Base-by-base conservation (phyloP, 2,113 vertebrate species). In the Lophius piscatorius region DNA sequence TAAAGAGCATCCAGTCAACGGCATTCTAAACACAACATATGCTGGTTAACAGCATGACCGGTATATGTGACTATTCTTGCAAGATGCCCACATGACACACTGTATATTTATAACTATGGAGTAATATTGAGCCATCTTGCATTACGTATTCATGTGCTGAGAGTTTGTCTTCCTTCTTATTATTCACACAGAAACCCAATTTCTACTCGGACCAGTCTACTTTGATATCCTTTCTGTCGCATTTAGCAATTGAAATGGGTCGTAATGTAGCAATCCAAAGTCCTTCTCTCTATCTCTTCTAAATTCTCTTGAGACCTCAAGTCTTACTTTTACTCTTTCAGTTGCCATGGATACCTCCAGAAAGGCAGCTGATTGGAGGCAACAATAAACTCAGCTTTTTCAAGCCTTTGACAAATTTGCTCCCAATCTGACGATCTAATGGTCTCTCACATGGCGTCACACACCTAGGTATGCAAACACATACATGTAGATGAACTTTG, bases 261-360 rank as follows among this genome's bases (percentile, higher is more conserved):
- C 44, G 62, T 82, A 50, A 81, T 81, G 68, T 76, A 60, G 70
- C 42, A 81, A 76, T 61, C 74, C 55, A 83, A 76, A 83, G 76
- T 83, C 50, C 63, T 76, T 76, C 48, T 81, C 58, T 78, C 61
- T 47, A 48, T 78, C 63, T 84, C 70, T 79, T 82, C 65, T 63
- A 80, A 86, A 85, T 84, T 85, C 83, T 83, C 83, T 29, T 52
- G 79, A 76, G 82, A 83, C 63, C 82, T 81, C 67, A 76, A 80
- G 83, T 70, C 80, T 76, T 84, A 85, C 85, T 88, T 87, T 86
- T 81, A 86, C 83, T 86, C 76, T 74, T 85, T 85, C 70, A 84
- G 88, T 90, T 90, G 68, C 87, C 80, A 90, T 90, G 88, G 87
- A 83, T 87, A 88, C 85, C 77, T 80, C 52, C 23, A 5, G 66